Evolutionary conservation across 30 jellyfish, hydroid and myxozoan genomes (phyloP).

Genomic region (Chironex yamaguchii): DNA sequence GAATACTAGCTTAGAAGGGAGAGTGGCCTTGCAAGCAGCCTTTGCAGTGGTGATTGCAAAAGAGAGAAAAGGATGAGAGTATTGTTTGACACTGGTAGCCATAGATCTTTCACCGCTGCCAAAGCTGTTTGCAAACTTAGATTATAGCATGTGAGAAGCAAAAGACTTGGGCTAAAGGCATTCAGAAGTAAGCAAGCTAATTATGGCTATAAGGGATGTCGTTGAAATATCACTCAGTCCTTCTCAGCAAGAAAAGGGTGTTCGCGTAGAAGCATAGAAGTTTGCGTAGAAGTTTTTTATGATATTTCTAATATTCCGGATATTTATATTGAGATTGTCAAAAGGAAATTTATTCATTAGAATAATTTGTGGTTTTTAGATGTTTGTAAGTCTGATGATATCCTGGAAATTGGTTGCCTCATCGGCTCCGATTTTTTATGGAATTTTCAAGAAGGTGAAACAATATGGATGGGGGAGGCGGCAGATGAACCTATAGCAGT

Average conservation of each 20-base stretch:
- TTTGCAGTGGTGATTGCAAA: background rate
- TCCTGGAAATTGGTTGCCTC: slow-evolving; percentile 37
- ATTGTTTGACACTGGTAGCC: background rate
- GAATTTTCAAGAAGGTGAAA: slow-evolving; percentile 40
- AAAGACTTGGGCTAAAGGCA: background rate
- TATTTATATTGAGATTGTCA: slow-evolving; percentile 19
- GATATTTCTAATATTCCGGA: slow-evolving; percentile 26
- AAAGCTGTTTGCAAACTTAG: background rate
- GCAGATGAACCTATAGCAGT: slow-evolving; percentile 55
- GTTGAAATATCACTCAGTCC: background rate
- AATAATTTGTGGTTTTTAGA: slow-evolving; percentile 44
- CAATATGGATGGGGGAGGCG: slow-evolving; percentile 46
- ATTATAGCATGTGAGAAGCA: background rate
- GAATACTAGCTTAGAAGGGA: slow-evolving; percentile 30
- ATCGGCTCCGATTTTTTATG: slow-evolving; percentile 55
- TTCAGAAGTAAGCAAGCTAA: background rate
- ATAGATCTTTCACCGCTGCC: background rate
- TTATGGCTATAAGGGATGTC: background rate
- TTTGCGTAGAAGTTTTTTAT: too few species aligned
- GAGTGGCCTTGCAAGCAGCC: background rate
- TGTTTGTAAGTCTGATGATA: slow-evolving; percentile 29
- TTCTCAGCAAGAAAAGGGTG: background rate
- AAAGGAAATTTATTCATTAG: background rate
- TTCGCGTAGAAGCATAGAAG: background rate
- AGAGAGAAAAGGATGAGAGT: background rate